Percentiles rank a stretch among this genome's conserved stretches.
These are phyloP conservation scores for Temnothorax rugatulus DNA, from an alignment of 2,888 invertebrate genomes.

Conservation along the genomic window DNA sequence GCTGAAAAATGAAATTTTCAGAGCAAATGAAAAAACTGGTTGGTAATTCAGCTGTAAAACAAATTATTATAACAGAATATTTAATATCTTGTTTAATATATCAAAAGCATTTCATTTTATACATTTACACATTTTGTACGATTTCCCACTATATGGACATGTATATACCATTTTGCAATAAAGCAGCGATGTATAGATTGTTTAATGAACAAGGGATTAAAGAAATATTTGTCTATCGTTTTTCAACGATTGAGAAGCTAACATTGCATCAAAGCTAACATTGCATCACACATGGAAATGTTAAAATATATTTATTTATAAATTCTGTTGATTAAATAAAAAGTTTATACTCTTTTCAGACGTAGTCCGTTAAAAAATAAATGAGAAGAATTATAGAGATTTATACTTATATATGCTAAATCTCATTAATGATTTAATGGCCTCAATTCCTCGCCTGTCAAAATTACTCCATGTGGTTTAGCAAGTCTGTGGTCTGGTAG, in stretches of 20 bases:
- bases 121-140: neutral
- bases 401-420: neutral
- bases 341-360: neutral
- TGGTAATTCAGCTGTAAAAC: neutral
- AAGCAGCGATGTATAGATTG: neutral
- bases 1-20: slow-evolving; percentile 21
- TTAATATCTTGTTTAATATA: neutral
- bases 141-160: neutral
- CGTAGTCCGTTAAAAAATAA: neutral
- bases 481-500: slow-evolving; percentile 39
- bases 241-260: neutral
- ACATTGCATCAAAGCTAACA: neutral
- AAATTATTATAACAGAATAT: neutral
- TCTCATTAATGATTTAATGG: slow-evolving; percentile 39
- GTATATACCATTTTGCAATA: neutral
- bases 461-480: slow-evolving; percentile 46
- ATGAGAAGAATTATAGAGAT: neutral
- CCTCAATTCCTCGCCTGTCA: slow-evolving; percentile 35
- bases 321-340: neutral
- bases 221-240: neutral
- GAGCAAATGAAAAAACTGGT: neutral
- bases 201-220: neutral
- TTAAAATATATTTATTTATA: neutral
- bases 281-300: neutral
- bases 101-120: neutral